phyloP scores from a whole-genome alignment of 2,888 invertebrate genomes.

The Zygaena filipendulae region DNA sequence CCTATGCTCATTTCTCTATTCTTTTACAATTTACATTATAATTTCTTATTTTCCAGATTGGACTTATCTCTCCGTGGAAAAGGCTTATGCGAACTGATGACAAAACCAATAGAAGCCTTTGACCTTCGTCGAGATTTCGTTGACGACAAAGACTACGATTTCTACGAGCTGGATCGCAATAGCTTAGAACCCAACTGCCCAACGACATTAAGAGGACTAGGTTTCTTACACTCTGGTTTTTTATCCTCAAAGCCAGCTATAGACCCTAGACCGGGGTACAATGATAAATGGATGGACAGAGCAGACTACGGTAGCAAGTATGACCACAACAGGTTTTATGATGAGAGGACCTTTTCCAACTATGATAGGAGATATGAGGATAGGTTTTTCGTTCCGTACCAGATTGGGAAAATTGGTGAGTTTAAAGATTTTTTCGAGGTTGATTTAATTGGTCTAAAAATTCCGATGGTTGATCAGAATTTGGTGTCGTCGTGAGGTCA shows the following conservation, averaged over 20 bases:
- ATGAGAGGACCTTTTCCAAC: constrained; percentile 24
- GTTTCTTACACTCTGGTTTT: constrained; percentile 51
- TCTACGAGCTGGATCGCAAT: constrained; percentile 81
- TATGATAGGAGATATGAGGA: constrained; percentile 31
- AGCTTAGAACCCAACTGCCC: constrained; percentile 72
- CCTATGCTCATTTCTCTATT: too few species aligned
- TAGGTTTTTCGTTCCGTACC: constrained; percentile 64
- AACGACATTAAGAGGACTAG: constrained; percentile 42
- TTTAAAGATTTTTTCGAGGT: too few species aligned
- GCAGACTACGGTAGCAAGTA: constrained; percentile 28
- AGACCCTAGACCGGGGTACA: constrained; percentile 18
- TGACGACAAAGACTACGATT: constrained; percentile 80
- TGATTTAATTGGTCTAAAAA: too few species aligned
- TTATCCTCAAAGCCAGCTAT: constrained; percentile 43
- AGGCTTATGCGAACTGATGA: constrained; percentile 82
- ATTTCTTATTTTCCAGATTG: constrained; percentile 63
- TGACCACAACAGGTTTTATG: constrained; percentile 25
- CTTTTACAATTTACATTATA: too few species aligned
- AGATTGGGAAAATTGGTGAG: too few species aligned
- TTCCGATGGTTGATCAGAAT: too few species aligned
- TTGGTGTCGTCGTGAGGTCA: too few species aligned
- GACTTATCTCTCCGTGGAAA: constrained; percentile 76
- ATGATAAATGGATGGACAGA: constrained; percentile 29
- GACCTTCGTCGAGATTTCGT: constrained; percentile 71
- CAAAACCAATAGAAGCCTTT: constrained; percentile 75